These are phyloP conservation scores for Apodemia hepburni DNA, from an alignment of 2,888 invertebrate genomes.

Conservation along the genomic window DNA sequence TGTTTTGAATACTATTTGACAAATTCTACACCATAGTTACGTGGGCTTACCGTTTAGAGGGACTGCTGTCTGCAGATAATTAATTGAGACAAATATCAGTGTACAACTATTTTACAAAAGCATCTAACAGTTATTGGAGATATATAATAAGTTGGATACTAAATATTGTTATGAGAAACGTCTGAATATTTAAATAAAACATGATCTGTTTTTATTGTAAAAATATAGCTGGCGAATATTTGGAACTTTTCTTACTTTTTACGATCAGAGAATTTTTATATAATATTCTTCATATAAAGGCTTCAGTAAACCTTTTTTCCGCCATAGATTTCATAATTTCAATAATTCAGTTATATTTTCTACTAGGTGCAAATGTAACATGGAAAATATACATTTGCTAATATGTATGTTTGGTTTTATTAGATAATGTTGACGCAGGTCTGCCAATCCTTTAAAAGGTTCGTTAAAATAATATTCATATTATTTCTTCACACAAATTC, in stretches of 20 bases:
- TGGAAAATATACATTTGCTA: no score
- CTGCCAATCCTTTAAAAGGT: no score
- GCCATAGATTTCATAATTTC: no score
- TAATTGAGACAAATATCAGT: conserved; percentile 7
- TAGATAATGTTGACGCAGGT: no score
- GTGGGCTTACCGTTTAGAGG: conserved; percentile 33
- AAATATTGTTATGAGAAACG: conserved; percentile 24
- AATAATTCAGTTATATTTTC: no score
- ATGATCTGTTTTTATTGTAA: conserved; percentile 32
- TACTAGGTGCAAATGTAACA: no score
- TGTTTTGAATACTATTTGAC: conserved; percentile 60
- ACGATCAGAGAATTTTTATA: not conserved
- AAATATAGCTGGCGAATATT: conserved; percentile 6
- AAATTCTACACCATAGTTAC: conserved; percentile 60
- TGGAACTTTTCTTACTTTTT: conserved; percentile 9
- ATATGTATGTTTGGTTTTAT: no score
- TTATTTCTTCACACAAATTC: no score
- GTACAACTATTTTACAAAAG: conserved; percentile 14
- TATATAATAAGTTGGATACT: conserved; percentile 29
- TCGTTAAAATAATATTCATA: no score
- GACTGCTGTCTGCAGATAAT: conserved; percentile 8
- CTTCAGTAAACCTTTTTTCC: no score
- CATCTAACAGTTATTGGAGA: conserved; percentile 26
- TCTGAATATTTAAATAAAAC: conserved; percentile 35
- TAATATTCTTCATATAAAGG: not conserved